A percentile compares a stretch with the other conserved stretches of the same genome.
phyloP scores from a whole-genome alignment of 2,888 invertebrate species.

The Apoderus coryli region DNA sequence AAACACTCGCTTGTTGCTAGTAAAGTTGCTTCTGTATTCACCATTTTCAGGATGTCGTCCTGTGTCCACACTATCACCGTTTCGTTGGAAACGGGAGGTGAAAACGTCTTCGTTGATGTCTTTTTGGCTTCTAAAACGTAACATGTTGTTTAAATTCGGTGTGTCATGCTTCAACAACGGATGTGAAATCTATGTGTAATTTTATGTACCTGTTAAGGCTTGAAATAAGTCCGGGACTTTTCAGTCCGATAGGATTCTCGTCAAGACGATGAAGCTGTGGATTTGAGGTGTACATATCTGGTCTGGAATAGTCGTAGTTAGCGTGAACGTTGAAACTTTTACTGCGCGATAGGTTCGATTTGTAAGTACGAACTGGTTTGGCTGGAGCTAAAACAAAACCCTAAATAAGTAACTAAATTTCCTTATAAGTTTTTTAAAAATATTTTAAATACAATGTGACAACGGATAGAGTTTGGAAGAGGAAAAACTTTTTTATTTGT shows the following conservation, averaged over 20 bases:
- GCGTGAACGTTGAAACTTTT: slow-evolving; percentile 77
- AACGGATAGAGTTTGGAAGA: too few species aligned
- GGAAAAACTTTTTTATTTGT: too few species aligned
- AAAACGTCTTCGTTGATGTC: slow-evolving; percentile 48
- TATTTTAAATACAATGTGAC: too few species aligned
- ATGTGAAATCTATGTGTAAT: too few species aligned
- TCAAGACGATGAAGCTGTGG: slow-evolving; percentile 58
- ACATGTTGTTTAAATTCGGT: too few species aligned
- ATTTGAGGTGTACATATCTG: slow-evolving; percentile 57
- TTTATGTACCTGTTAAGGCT: slow-evolving; percentile 70
- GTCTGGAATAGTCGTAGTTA: slow-evolving; percentile 26
- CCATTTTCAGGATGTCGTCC: too few species aligned
- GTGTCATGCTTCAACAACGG: too few species aligned
- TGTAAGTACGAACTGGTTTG: slow-evolving; percentile 68
- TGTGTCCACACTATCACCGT: slow-evolving; percentile 33
- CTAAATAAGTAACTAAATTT: too few species aligned
- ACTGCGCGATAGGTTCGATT: slow-evolving; percentile 57
- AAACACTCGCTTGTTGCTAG: slow-evolving; percentile 47
- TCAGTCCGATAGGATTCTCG: slow-evolving; percentile 56
- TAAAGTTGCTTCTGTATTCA: too few species aligned
- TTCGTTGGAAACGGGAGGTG: slow-evolving; percentile 42
- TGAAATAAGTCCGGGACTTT: slow-evolving; percentile 76
- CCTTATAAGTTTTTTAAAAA: too few species aligned
- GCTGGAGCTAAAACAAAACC: slow-evolving; percentile 41
- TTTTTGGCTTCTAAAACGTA: too few species aligned